Conservation (phyloP, 2,797 vertebrate species). For the Lutjanus campechanus region DNA sequence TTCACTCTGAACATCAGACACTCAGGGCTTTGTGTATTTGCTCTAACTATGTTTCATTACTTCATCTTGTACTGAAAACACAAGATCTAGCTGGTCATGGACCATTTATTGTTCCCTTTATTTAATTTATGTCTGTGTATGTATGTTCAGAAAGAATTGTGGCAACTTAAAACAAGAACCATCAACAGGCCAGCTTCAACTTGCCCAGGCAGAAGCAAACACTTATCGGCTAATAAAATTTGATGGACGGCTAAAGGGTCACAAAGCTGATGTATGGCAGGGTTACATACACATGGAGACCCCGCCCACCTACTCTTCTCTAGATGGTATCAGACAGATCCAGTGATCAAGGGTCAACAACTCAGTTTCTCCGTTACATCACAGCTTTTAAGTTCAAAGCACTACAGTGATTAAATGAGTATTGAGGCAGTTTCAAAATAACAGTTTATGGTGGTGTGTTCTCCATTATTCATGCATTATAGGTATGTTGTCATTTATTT, state of each 20-base stretch:
- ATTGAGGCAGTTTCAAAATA: slow-evolving; percentile 10
- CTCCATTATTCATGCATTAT: slow-evolving; percentile 4
- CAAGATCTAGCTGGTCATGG: background rate
- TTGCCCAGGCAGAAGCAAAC: slow-evolving; percentile 40
- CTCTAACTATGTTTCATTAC: slow-evolving; percentile 32
- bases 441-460: background rate
- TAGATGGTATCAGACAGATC: slow-evolving; percentile 43
- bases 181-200: slow-evolving; percentile 33
- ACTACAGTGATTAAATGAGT: slow-evolving; percentile 1
- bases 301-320: slow-evolving; percentile 13
- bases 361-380: slow-evolving; percentile 29
- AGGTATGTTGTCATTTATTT: background rate
- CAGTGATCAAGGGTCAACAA: slow-evolving; percentile 22
- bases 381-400: slow-evolving; percentile 26
- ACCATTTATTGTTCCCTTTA: background rate
- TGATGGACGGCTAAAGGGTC: slow-evolving; percentile 43
- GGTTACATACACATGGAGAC: slow-evolving; percentile 7
- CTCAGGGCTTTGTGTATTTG: slow-evolving; percentile 37
- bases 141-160: slow-evolving; percentile 1
- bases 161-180: slow-evolving; percentile 12
- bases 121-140: slow-evolving; percentile 15
- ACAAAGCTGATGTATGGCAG: slow-evolving; percentile 28
- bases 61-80: slow-evolving; percentile 31
- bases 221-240: slow-evolving; percentile 54
- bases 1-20: slow-evolving; percentile 20